Evolutionary conservation across 2,797 vertebrate species (phyloP).

Genomic region (Sebastes hubbsi): DNA sequence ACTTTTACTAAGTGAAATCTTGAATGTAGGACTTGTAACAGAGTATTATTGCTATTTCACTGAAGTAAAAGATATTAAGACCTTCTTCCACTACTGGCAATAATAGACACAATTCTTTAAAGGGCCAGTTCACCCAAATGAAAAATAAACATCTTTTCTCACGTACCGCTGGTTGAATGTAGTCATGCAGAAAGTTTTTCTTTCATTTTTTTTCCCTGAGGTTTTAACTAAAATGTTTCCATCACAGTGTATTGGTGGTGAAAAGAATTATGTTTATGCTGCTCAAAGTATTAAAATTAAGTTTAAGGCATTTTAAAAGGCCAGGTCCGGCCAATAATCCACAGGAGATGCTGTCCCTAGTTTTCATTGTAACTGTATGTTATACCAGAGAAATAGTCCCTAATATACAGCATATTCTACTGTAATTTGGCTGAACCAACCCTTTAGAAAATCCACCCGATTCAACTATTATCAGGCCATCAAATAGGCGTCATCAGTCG

Average conservation of each 20-base stretch:
- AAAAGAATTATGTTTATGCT: background rate
- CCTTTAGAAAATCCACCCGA: too few species aligned
- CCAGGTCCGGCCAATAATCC: too few species aligned
- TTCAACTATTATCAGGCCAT: too few species aligned
- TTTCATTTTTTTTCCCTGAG: rapidly evolving
- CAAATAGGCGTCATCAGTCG: rapidly evolving
- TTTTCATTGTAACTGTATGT: too few species aligned
- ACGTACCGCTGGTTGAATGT: too few species aligned
- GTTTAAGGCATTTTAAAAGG: background rate
- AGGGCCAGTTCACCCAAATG: background rate
- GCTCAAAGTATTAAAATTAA: background rate
- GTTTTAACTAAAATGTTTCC: background rate
- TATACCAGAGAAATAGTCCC: background rate
- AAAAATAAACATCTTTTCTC: too few species aligned
- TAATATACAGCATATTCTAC: background rate
- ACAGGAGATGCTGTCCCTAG: too few species aligned
- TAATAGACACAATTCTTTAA: background rate
- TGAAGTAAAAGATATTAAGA: too few species aligned
- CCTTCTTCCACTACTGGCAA: background rate
- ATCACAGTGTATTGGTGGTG: background rate
- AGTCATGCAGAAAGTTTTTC: too few species aligned
- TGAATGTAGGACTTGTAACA: background rate
- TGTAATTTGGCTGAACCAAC: too few species aligned
- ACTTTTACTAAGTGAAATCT: background rate
- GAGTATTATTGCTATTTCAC: background rate